phyloP scores from a whole-genome alignment of 2,888 invertebrate species.

The Ormia ochracea region DNA sequence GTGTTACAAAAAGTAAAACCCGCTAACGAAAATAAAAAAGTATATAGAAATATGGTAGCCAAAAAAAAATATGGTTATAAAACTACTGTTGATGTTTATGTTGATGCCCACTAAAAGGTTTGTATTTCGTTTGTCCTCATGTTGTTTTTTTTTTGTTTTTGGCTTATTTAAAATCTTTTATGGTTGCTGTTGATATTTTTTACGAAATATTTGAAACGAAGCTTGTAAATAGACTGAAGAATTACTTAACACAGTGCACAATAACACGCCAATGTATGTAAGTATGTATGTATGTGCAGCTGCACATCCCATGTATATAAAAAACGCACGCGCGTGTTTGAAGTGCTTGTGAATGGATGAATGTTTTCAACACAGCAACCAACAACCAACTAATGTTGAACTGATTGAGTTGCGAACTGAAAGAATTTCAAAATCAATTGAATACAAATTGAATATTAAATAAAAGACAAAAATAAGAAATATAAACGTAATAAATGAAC shows the following conservation, averaged over 20 bases:
- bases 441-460: neutral
- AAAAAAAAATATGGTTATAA: slow-evolving; percentile 23
- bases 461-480: neutral
- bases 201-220: slow-evolving; percentile 25
- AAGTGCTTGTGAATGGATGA: no score
- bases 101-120: slow-evolving; percentile 32
- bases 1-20: slow-evolving; percentile 58
- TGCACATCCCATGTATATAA: no score
- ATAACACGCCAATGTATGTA: neutral
- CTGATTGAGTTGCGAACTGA: slow-evolving; percentile 14
- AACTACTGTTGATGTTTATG: slow-evolving; percentile 18
- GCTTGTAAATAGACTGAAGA: neutral
- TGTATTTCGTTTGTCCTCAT: neutral
- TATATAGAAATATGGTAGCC: neutral
- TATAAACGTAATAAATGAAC: neutral
- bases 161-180: no score
- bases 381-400: no score
- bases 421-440: slow-evolving; percentile 38
- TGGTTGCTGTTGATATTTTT: slow-evolving; percentile 14
- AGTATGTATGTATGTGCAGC: no score
- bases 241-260: slow-evolving; percentile 14
- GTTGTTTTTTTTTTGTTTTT: neutral
- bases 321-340: no score
- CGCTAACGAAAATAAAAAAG: slow-evolving; percentile 45
- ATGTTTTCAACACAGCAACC: no score